Evolutionary conservation across 2,888 invertebrate genomes (phyloP).

Genomic region (Pilophorus perplexus): DNA sequence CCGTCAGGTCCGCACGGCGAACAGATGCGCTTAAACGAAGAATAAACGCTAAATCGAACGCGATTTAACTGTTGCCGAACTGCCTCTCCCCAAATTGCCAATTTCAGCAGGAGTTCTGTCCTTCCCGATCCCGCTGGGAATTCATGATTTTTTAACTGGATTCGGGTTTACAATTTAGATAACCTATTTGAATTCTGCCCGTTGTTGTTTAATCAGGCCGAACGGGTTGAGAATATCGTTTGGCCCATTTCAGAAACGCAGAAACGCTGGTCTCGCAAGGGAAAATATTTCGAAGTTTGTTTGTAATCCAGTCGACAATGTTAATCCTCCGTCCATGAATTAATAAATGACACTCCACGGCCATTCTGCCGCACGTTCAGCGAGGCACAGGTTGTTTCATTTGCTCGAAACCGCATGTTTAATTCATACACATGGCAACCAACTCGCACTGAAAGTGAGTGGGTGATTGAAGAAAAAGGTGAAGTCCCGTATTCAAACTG

Average conservation of each 20-base stretch:
- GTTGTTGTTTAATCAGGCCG: constrained; percentile 25
- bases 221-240: constrained; percentile 11
- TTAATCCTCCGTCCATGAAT: constrained; percentile 17
- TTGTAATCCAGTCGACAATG: constrained; percentile 14
- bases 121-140: constrained; percentile 12
- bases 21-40: constrained; percentile 21
- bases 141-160: constrained; percentile 21
- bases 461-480: too few species aligned
- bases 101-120: constrained; percentile 5
- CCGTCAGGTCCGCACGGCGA: constrained; percentile 2
- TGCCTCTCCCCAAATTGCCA: constrained; percentile 14
- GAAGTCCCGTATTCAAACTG: too few species aligned
- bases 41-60: constrained; percentile 21
- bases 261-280: neutral
- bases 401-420: constrained; percentile 12
- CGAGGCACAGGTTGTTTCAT: constrained; percentile 27
- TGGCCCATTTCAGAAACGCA: constrained; percentile 18
- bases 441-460: too few species aligned
- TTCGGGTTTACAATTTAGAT: constrained; percentile 29
- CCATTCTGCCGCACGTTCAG: constrained; percentile 9
- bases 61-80: constrained; percentile 17
- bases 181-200: constrained; percentile 31
- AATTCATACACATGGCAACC: constrained; percentile 16
- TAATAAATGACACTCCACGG: constrained; percentile 20
- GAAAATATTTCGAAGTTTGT: constrained; percentile 23